Evolutionary conservation across 1,140 invertebrate genomes (phyloP).

Genomic region (Holotrichia oblita): DNA sequence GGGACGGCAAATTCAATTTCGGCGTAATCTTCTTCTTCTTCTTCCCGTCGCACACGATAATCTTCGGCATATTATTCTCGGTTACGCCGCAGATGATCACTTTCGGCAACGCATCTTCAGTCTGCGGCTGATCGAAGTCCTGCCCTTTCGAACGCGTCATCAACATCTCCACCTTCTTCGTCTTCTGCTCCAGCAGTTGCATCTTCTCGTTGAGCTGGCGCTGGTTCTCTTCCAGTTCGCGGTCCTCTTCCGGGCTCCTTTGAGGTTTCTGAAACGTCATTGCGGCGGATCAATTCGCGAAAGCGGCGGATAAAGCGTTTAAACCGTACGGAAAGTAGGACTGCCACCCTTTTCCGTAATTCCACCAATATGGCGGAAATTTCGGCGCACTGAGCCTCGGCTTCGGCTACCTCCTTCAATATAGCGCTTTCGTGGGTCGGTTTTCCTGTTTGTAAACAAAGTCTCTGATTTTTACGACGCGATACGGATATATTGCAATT

Average conservation of each 20-base stretch:
- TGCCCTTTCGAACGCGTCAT: slow-evolving; percentile 49
- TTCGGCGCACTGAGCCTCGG: slow-evolving; percentile 56
- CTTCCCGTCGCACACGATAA: slow-evolving; percentile 54
- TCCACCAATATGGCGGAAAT: slow-evolving; percentile 55
- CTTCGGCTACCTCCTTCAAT: slow-evolving; percentile 57
- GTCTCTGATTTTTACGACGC: too few species aligned
- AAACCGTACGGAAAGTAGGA: slow-evolving; percentile 48
- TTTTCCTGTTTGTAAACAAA: slow-evolving; percentile 46
- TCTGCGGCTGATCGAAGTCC: slow-evolving; percentile 43
- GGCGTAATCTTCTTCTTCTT: slow-evolving; percentile 36
- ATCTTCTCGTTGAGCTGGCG: slow-evolving; percentile 56
- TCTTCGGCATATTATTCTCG: slow-evolving; percentile 58
- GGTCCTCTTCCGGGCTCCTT: slow-evolving; percentile 49
- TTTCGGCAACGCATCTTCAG: slow-evolving; percentile 56
- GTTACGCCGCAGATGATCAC: slow-evolving; percentile 57
- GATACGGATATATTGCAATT: too few species aligned
- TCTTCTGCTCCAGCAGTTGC: slow-evolving; percentile 58
- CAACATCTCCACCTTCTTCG: slow-evolving; percentile 55
- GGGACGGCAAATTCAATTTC: background rate
- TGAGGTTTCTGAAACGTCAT: slow-evolving; percentile 33
- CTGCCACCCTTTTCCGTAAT: slow-evolving; percentile 54
- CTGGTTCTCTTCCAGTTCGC: slow-evolving; percentile 57
- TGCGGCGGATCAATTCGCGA: background rate
- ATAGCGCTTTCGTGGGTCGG: slow-evolving; percentile 48
- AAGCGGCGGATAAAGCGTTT: background rate